Evolutionary conservation across 2,797 vertebrate genomes (phyloP).

Genomic region (Gambelia wislizenii): DNA sequence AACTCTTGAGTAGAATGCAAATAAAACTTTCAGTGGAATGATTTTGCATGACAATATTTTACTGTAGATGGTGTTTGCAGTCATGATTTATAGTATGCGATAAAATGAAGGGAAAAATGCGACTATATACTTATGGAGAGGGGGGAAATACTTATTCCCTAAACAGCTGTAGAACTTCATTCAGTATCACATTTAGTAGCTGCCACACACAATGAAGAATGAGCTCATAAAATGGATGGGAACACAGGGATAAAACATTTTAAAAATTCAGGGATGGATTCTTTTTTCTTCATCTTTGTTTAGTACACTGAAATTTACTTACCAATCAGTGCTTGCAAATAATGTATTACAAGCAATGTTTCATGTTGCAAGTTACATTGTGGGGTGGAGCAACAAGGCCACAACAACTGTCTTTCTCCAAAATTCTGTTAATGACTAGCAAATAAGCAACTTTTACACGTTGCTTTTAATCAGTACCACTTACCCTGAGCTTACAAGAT

Average conservation of each 20-base stretch:
- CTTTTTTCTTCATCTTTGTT: neutral
- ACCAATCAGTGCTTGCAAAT: neutral
- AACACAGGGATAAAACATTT: neutral
- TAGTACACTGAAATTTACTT: conserved; percentile 6
- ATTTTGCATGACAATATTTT: conserved; percentile 46
- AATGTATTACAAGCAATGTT: neutral
- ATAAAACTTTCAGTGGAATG: conserved; percentile 43
- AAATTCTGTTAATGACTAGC: neutral
- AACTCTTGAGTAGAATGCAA: conserved; percentile 40
- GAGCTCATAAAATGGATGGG: conserved; percentile 22
- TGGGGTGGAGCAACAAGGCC: neutral
- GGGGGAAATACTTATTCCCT: neutral
- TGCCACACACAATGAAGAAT: conserved; percentile 19
- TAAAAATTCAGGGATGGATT: neutral
- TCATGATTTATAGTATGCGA: neutral
- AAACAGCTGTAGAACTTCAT: conserved; percentile 39
- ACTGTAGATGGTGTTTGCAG: conserved; percentile 35
- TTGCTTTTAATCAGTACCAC: neutral
- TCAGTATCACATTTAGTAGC: conserved; percentile 15
- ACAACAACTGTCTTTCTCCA: neutral
- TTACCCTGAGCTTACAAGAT: neutral
- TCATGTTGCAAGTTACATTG: neutral
- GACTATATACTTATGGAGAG: conserved; percentile 42
- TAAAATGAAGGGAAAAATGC: conserved; percentile 11
- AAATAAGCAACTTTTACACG: no score